Evolutionary conservation across 2,888 invertebrate species (phyloP), one percentile per base, ranked within the genome.

Genomic region (Parnassius glacialis): DNA sequence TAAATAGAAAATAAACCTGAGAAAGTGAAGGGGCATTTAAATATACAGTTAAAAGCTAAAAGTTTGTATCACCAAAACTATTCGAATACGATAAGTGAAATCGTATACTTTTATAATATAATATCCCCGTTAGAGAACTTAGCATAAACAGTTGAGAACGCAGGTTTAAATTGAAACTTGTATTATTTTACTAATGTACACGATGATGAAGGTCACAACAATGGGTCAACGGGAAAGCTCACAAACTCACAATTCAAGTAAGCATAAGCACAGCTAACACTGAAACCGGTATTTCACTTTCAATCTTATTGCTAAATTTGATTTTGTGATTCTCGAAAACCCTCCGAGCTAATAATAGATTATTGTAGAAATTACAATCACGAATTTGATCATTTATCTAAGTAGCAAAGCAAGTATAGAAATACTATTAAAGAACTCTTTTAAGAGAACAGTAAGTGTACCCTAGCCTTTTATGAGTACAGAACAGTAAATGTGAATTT

Each of bases 151-250:
- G 48, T 50, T 9, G 50, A 50, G 51, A 52, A 25, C 57, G 52
- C 13, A 16, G 47, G 41, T 41, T 48, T 52, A 57, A 56, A 67
- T 62, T 62, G 48, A 58, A 59, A 61, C 61, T 62, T 43, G 47
- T 58, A 66, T 61, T 61, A 55, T 61, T 55, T 50, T 11, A 60
- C 48, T 55, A 9, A 45, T 41, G 74, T 83, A 76, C 83, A 85
- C 85, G 83, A 83, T 77, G 72, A 84, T 80, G 72, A 70, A 65
- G 67, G 71, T 70, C 67, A 72, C 63, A 55, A 69, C 59, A 41
- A 59, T 45, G 59, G 73, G 73, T 70, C 70, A 67, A 70, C 68
- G 67, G 72, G 66, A 72, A 73, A 67, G 65, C 64, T 55, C 57
- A 57, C 59, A 73, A 67, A 65, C 64, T 55, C 57, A 57, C 59